These are phyloP conservation scores for Geopemphigus sp. DNA, from an alignment of 1,140 invertebrate genomes.

Conservation along the genomic window DNA sequence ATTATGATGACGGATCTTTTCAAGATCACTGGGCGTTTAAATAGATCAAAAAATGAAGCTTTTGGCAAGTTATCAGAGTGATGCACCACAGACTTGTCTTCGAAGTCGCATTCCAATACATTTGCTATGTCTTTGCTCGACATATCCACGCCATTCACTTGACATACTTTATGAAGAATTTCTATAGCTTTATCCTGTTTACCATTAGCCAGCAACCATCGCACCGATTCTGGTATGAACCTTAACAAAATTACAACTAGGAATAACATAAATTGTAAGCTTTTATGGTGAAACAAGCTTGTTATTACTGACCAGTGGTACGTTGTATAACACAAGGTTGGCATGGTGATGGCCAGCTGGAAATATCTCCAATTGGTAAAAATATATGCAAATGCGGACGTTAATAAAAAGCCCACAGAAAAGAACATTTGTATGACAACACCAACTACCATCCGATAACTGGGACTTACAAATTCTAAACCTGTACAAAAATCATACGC, in stretches of 20 bases:
- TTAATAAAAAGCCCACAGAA: conserved; percentile 71
- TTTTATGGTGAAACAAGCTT: background rate
- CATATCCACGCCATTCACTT: conserved; percentile 65
- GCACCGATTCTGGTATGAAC: conserved; percentile 78
- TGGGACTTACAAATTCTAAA: conserved; percentile 78
- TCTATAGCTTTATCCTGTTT: conserved; percentile 67
- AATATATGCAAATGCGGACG: conserved; percentile 69
- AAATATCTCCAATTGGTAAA: conserved; percentile 73
- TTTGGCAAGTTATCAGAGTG: conserved; percentile 56
- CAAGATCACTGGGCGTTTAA: conserved; percentile 69
- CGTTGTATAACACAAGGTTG: conserved; percentile 67
- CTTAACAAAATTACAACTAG: conserved; percentile 54
- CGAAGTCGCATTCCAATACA: conserved; percentile 57
- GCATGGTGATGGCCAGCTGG: conserved; percentile 70
- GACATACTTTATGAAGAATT: conserved; percentile 68
- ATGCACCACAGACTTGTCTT: conserved; percentile 43
- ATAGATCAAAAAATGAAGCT: conserved; percentile 66
- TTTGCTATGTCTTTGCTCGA: conserved; percentile 60
- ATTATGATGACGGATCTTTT: conserved; percentile 72
- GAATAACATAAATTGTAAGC: background rate
- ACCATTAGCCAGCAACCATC: conserved; percentile 78
- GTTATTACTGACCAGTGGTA: conserved; percentile 71
- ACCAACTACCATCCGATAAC: conserved; percentile 70
- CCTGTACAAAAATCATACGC: conserved; percentile 58
- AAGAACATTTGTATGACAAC: conserved; percentile 77